phyloP scores from a whole-genome alignment of 2,797 vertebrate genomes.

The Carapus acus region DNA sequence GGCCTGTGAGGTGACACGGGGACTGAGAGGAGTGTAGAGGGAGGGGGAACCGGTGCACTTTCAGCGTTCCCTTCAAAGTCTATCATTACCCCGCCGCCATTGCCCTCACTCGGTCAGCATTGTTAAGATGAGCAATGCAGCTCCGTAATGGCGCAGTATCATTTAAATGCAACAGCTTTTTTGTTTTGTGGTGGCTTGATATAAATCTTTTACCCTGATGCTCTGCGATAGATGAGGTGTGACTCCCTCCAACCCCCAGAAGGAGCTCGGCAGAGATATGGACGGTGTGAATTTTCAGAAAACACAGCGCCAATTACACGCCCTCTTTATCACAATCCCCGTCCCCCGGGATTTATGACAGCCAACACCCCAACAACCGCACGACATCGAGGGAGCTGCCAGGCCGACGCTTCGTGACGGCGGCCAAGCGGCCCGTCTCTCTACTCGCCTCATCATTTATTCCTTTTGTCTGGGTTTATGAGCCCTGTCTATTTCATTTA shows the following conservation, averaged over 20 bases:
- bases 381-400: too few relatives aligned
- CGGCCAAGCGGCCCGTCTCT: too few relatives aligned
- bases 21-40: conserved; percentile 30
- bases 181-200: conserved; percentile 51
- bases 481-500: conserved; percentile 34
- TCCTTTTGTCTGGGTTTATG: conserved; percentile 31
- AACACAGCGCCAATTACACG: conserved; percentile 45
- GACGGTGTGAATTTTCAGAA: conserved; percentile 36
- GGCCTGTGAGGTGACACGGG: conserved; percentile 45
- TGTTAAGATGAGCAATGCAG: conserved; percentile 55
- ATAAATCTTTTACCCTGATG: conserved; percentile 49
- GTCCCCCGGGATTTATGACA: conserved; percentile 54
- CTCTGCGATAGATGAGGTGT: conserved; percentile 25
- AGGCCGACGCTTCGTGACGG: too few relatives aligned
- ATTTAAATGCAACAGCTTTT: conserved; percentile 62
- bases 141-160: conserved; percentile 63
- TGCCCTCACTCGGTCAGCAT: conserved; percentile 54
- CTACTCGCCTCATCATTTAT: conserved; percentile 39
- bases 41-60: conserved; percentile 46
- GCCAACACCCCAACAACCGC: conserved; percentile 53
- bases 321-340: conserved; percentile 43
- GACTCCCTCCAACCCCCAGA: too few relatives aligned
- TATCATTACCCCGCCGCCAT: conserved; percentile 53
- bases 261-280: background rate
- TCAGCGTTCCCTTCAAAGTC: conserved; percentile 38